Conservation (phyloP, 2,797 vertebrate species). For the Crypturellus tataupa region DNA sequence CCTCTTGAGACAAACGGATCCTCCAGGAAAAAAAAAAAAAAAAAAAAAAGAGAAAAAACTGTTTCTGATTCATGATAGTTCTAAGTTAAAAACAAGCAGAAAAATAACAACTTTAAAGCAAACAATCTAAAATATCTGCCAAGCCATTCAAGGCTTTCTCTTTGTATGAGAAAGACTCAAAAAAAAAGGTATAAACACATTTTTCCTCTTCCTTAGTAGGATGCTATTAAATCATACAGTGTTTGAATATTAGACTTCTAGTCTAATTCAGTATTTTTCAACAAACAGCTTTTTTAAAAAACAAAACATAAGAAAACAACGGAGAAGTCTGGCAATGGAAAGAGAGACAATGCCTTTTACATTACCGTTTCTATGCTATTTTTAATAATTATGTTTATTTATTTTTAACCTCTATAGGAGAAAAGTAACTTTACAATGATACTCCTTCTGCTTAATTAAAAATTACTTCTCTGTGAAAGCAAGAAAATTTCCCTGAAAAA, state of each 20-base stretch:
- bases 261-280: background rate
- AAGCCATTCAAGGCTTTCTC: background rate
- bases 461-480: background rate
- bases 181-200: background rate
- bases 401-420: background rate
- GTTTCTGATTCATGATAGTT: slow-evolving; percentile 65
- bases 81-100: slow-evolving; percentile 36
- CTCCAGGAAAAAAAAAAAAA: slow-evolving; percentile 41
- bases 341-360: slow-evolving; percentile 2
- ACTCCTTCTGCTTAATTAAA: background rate
- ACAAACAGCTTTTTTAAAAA: background rate
- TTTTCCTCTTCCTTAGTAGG: background rate
- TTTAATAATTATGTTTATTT: background rate
- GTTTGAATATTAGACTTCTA: background rate
- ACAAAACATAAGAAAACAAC: background rate
- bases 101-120: slow-evolving; percentile 14
- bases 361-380: background rate
- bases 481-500: background rate
- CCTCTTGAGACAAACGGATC: slow-evolving; percentile 67
- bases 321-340: background rate
- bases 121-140: slow-evolving; percentile 40
- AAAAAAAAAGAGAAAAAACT: slow-evolving; percentile 48
- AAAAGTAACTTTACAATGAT: background rate
- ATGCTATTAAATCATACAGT: background rate
- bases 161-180: background rate